These are phyloP conservation scores for Euwallacea fornicatus DNA, from an alignment of 1,140 invertebrate species.

Conservation along the genomic window DNA sequence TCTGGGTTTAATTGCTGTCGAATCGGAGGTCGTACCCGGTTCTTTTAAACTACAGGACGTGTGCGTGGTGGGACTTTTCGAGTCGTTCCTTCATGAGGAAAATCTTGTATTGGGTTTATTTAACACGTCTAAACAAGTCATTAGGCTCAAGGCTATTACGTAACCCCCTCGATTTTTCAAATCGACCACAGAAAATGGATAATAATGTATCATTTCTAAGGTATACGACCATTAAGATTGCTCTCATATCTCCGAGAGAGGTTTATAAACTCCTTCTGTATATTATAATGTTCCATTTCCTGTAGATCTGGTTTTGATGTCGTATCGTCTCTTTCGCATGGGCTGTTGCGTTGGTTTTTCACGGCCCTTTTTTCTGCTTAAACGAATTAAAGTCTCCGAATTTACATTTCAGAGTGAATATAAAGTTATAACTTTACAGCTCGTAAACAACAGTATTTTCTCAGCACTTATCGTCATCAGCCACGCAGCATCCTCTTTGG, in stretches of 20 bases:
- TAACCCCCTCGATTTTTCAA: background rate
- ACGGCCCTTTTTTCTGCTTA: no score
- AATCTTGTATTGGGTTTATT: no score
- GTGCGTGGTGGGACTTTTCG: no score
- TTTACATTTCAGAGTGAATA: no score
- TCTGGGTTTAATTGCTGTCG: constrained; percentile 2
- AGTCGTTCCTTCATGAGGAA: no score
- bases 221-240: constrained; percentile 22
- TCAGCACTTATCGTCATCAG: background rate
- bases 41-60: background rate
- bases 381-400: no score
- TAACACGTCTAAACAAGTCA: no score
- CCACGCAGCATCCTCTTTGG: constrained; percentile 1
- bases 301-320: constrained; percentile 14
- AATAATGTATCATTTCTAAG: constrained; percentile 26
- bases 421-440: no score
- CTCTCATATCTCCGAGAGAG: background rate
- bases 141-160: no score
- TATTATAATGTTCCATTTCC: constrained; percentile 18
- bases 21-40: background rate
- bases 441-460: background rate
- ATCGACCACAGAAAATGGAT: constrained; percentile 12
- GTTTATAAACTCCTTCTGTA: background rate
- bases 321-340: background rate
- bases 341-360: no score